Evolutionary conservation across 2,113 vertebrate genomes (phyloP).

Genomic region (Clinocottus analis): DNA sequence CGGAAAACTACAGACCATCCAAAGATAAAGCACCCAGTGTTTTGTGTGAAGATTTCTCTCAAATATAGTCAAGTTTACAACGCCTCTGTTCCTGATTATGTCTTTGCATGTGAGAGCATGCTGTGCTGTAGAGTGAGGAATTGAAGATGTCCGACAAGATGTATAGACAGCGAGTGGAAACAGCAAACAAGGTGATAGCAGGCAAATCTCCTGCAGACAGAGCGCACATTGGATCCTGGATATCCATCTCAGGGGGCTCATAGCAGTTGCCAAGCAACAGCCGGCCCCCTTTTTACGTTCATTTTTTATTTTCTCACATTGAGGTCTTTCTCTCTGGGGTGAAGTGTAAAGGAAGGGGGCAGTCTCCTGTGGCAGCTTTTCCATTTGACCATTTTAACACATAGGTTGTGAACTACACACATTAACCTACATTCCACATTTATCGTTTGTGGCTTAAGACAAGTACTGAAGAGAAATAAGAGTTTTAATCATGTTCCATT

Average conservation of each 20-base stretch:
- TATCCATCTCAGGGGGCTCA: slow-evolving; percentile 71
- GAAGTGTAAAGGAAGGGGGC: slow-evolving; percentile 42
- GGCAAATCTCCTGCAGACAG: slow-evolving; percentile 37
- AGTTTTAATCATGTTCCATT: too few relatives aligned
- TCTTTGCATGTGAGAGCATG: slow-evolving; percentile 19
- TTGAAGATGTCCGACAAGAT: slow-evolving; percentile 16
- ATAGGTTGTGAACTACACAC: slow-evolving; percentile 9
- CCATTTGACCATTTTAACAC: slow-evolving; percentile 49
- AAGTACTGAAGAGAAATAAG: too few relatives aligned
- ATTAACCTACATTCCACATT: neutral
- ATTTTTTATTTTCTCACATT: slow-evolving; percentile 59
- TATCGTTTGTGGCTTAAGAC: neutral
- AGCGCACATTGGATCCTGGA: slow-evolving; percentile 52
- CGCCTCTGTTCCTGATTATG: slow-evolving; percentile 9
- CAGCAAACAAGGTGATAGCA: slow-evolving; percentile 39
- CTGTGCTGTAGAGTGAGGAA: neutral
- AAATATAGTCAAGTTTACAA: neutral
- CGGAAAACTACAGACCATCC: neutral
- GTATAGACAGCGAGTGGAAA: slow-evolving; percentile 10
- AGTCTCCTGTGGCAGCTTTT: slow-evolving; percentile 45
- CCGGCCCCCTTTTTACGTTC: slow-evolving; percentile 59
- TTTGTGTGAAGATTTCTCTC: neutral
- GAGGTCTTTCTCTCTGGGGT: slow-evolving; percentile 50
- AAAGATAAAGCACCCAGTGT: neutral
- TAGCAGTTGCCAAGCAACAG: slow-evolving; percentile 82